phyloP scores from a whole-genome alignment of 2,888 invertebrate genomes.

The Hylaea fasciaria region DNA sequence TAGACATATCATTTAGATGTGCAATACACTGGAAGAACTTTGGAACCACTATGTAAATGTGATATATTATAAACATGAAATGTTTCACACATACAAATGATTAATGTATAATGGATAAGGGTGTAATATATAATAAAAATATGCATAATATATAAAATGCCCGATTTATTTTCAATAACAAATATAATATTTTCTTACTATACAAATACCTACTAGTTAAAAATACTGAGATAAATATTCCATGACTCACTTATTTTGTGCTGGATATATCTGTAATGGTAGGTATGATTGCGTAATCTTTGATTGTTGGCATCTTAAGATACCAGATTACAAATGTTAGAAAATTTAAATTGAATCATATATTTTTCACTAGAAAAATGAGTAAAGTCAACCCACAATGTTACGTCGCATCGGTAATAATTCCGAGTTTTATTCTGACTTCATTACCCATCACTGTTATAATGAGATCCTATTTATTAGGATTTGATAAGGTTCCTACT shows the following conservation, averaged over 20 bases:
- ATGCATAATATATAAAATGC: constrained; percentile 13
- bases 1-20: constrained; percentile 46
- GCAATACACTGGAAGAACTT: constrained; percentile 44
- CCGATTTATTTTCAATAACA: constrained; percentile 23
- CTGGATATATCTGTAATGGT: neutral
- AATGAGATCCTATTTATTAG: too few species aligned
- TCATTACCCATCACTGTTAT: too few species aligned
- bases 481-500: neutral
- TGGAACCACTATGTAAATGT: constrained; percentile 54
- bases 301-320: neutral
- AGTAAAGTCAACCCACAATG: too few species aligned
- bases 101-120: constrained; percentile 50
- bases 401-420: too few species aligned
- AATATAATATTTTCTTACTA: too few species aligned
- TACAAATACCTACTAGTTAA: too few species aligned
- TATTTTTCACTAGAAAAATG: too few species aligned
- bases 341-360: too few species aligned
- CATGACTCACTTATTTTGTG: constrained; percentile 4
- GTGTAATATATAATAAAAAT: constrained; percentile 52
- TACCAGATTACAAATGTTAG: neutral
- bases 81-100: constrained; percentile 46
- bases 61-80: constrained; percentile 52
- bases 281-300: neutral
- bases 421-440: too few species aligned
- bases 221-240: neutral